Conservation (phyloP, 2,113 vertebrate genomes). For the Madoqua kirkii region DNA sequence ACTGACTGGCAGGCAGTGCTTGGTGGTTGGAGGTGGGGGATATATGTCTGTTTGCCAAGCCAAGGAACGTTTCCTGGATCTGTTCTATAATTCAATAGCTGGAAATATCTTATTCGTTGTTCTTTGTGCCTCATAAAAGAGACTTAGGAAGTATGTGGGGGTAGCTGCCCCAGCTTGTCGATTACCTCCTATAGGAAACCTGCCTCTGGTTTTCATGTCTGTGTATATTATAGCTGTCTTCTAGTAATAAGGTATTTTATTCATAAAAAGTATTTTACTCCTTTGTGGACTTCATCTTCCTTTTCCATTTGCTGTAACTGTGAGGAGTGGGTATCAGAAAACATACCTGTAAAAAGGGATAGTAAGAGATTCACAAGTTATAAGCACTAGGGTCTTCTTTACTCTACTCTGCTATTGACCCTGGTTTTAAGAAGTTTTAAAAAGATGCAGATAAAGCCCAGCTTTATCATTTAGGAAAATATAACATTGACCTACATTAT, state of each 20-base stretch:
- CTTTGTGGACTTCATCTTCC: background rate
- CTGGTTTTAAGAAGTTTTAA: background rate
- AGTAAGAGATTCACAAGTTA: background rate
- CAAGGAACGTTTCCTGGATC: conserved; percentile 32
- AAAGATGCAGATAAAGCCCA: background rate
- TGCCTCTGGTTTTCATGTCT: background rate
- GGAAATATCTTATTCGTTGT: conserved; percentile 56
- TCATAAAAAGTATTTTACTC: conserved; percentile 23
- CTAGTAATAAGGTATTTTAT: conserved; percentile 5
- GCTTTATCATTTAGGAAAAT: conserved; percentile 21
- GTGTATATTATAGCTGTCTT: background rate
- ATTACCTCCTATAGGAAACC: conserved; percentile 35
- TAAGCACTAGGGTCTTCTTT: background rate
- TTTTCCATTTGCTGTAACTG: background rate
- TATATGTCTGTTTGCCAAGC: background rate
- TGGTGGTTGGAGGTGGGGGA: background rate
- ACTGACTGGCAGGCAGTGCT: background rate
- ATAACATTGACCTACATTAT: background rate
- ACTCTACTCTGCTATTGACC: background rate
- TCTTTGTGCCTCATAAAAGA: conserved; percentile 47
- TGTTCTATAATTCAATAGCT: conserved; percentile 54
- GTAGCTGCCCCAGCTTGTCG: background rate
- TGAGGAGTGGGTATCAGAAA: background rate
- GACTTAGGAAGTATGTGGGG: conserved; percentile 39
- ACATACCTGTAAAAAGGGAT: background rate